Percentiles rank a stretch among this genome's conserved stretches.
Conservation (phyloP, 1,140 invertebrate genomes). For the Pissodes strobi region DNA sequence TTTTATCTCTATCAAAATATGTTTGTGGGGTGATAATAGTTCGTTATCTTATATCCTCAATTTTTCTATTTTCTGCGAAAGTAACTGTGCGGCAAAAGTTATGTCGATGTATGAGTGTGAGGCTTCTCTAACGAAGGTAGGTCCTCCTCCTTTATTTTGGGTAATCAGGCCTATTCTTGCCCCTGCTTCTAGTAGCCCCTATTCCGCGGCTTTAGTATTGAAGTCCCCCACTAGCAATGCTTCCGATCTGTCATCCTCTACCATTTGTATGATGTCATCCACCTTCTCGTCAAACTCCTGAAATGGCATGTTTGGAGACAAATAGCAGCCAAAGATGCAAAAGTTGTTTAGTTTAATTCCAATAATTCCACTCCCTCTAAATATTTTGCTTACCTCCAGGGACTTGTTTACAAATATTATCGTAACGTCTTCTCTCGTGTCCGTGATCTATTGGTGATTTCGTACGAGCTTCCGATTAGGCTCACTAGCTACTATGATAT, state of each 20-base stretch:
- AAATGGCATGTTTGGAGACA: slow-evolving; percentile 1
- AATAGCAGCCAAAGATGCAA: slow-evolving; percentile 3
- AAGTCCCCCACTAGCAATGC: slow-evolving; percentile 9
- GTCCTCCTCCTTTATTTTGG: no score
- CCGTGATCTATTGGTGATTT: background rate
- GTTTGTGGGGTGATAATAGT: no score
- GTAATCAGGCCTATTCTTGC: background rate
- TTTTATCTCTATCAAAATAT: no score
- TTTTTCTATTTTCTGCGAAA: no score
- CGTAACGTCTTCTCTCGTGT: background rate
- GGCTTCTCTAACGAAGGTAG: no score
- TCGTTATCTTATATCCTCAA: no score
- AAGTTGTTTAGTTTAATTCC: background rate
- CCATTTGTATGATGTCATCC: background rate
- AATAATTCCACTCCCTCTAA: background rate
- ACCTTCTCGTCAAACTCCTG: background rate
- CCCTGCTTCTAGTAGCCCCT: background rate
- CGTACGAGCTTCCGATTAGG: background rate
- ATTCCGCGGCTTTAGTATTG: background rate
- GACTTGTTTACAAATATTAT: background rate
- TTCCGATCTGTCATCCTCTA: background rate
- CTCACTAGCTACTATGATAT: slow-evolving; percentile 1
- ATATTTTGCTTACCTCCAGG: background rate
- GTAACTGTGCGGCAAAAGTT: no score
- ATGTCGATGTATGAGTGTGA: no score